phyloP scores from a whole-genome alignment of 2,113 vertebrate species.

The Corythoichthys intestinalis region DNA sequence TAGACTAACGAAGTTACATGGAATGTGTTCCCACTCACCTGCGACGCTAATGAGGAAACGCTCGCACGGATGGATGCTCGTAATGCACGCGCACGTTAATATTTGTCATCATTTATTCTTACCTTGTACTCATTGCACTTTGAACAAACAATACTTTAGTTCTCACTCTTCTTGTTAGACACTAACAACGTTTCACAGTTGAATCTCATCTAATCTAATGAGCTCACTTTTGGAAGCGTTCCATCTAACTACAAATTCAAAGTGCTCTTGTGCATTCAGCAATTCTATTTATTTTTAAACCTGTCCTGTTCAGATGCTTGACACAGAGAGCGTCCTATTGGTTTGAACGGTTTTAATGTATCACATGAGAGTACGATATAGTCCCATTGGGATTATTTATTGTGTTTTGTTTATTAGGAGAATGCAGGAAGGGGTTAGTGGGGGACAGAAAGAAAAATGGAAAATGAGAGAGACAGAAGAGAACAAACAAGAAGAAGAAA shows the following conservation, averaged over 20 bases:
- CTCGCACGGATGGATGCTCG: not conserved
- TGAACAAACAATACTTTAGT: not conserved
- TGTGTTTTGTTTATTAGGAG: no score
- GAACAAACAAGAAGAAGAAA: no score
- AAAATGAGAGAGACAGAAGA: no score
- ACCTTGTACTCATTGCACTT: not conserved
- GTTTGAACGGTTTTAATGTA: not conserved
- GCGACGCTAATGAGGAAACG: not conserved
- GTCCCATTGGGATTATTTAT: no score
- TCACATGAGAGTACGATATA: no score
- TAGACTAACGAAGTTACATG: not conserved
- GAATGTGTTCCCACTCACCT: not conserved
- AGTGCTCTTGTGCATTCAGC: not conserved
- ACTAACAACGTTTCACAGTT: not conserved
- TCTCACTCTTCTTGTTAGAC: not conserved
- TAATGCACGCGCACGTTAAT: not conserved
- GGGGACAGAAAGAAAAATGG: no score
- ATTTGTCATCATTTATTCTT: not conserved
- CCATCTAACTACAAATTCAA: not conserved
- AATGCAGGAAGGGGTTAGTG: no score
- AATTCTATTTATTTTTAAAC: not conserved
- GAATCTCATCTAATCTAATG: not conserved
- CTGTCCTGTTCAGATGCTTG: no score
- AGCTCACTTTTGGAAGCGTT: not conserved
- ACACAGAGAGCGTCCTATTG: not conserved